Evolutionary conservation across 2,888 invertebrate genomes (phyloP).

Genomic region (Lottia scabra): DNA sequence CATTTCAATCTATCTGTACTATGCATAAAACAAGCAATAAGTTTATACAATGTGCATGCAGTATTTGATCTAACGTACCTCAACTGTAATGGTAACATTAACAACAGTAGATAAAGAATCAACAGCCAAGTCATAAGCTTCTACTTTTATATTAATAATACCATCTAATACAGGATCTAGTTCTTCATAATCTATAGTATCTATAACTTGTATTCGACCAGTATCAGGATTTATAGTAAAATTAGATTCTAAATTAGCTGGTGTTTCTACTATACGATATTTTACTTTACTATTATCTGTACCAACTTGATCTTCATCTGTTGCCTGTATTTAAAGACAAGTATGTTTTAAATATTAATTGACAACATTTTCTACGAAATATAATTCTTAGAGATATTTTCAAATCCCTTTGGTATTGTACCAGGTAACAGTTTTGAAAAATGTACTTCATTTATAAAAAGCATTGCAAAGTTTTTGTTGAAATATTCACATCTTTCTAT

Average conservation of each 20-base stretch:
- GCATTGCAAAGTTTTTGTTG: too few relatives aligned
- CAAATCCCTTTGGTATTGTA: not conserved
- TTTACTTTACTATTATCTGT: slow-evolving; percentile 56
- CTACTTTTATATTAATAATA: slow-evolving; percentile 45
- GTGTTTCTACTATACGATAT: slow-evolving; percentile 48
- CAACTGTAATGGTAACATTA: slow-evolving; percentile 72
- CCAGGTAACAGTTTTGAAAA: too few relatives aligned
- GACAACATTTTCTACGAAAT: not conserved
- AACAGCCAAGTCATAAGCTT: slow-evolving; percentile 58
- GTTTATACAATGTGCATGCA: too few relatives aligned
- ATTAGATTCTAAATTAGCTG: slow-evolving; percentile 46
- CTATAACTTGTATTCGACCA: slow-evolving; percentile 71
- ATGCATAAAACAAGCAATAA: too few relatives aligned
- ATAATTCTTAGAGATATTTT: not conserved
- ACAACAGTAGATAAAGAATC: slow-evolving; percentile 48
- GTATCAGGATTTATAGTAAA: slow-evolving; percentile 78
- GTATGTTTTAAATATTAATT: too few relatives aligned
- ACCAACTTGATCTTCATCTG: slow-evolving; percentile 78
- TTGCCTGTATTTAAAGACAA: slow-evolving; percentile 73
- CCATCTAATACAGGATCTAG: slow-evolving; percentile 46
- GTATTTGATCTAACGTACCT: slow-evolving; percentile 73
- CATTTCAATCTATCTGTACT: too few relatives aligned
- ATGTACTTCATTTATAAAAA: too few relatives aligned
- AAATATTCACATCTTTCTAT: slow-evolving; percentile 14
- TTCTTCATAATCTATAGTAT: slow-evolving; percentile 61